phyloP scores from a whole-genome alignment of 2,113 vertebrate genomes.

The Mirounga angustirostris region DNA sequence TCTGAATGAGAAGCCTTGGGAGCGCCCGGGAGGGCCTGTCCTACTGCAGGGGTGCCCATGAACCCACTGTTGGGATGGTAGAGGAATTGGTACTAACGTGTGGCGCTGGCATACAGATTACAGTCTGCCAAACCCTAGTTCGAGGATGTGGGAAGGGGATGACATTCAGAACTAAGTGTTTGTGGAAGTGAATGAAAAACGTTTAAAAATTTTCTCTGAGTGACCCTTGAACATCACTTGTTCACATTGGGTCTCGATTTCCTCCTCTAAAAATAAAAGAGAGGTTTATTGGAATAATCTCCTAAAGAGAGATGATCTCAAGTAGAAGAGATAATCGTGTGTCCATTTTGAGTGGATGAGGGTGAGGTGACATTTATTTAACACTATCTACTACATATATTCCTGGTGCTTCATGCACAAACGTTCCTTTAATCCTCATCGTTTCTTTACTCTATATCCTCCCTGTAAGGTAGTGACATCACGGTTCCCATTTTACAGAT shows the following conservation, averaged over 20 bases:
- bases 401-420: neutral
- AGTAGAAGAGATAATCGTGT: neutral
- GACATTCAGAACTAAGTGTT: slow-evolving; percentile 23
- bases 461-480: neutral
- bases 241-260: neutral
- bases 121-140: slow-evolving; percentile 49
- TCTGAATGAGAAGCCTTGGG: neutral
- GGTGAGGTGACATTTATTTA: neutral
- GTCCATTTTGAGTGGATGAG: neutral
- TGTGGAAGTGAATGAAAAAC: slow-evolving; percentile 47
- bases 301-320: neutral
- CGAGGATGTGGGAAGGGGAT: neutral
- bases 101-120: slow-evolving; percentile 31
- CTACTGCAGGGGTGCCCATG: neutral
- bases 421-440: neutral
- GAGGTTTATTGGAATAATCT: slow-evolving; percentile 24
- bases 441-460: neutral
- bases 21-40: neutral
- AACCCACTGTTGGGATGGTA: neutral
- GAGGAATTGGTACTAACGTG: neutral
- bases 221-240: slow-evolving; percentile 10
- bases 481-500: neutral
- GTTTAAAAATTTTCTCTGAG: neutral
- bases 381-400: neutral
- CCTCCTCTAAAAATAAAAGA: slow-evolving; percentile 26